Base-by-base conservation (phyloP, 2,888 invertebrate species). In the Eulithis testata region DNA sequence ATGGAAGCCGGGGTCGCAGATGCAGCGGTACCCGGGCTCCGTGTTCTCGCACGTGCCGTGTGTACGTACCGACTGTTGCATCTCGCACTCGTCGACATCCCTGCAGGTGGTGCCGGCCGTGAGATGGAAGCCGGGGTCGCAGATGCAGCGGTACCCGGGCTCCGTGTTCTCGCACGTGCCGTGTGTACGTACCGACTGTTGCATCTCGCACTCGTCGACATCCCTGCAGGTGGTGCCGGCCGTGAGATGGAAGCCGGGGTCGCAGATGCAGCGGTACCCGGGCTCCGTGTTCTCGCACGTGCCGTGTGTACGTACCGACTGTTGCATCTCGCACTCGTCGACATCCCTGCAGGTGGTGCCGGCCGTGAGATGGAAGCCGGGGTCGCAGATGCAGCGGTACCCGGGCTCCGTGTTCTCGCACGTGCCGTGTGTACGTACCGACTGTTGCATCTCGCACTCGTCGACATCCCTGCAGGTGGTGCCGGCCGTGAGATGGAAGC, bases 41-140 rank as follows among this genome's bases (percentile, higher is more conserved):
- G 96, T 88, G 89, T 98, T 97, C 85, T 97, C 96, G 87, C 98
- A 98, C 37, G 96, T 96, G 9, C 97, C 97, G 82, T 97, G 97
- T 31, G 95, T n/a, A n/a, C n/a, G n/a, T n/a, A n/a, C n/a, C n/a
- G 66, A 95, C 74, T 96, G 95, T 77, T 97, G 96, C 78, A 96
- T 94, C 73, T 95, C 95, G 83, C 97, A 97, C 84, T 97, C 97
- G 81, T 97, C 97, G 40, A 97, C 95, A 80, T 97, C 97, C 69
- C 93, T 92, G 86, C 97, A 98, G 14, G 95, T 88, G 2, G 97
- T 97, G 11, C 95, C 95, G 0, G 94, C 93, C 74, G 96, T 96
- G 0, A 96, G 95, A 78, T 96, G 95, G 87, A 95, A 97, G 0
- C 97, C 97, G 7, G 95, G 94, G 86, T 97, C 96, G 77, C 97